phyloP scores from a whole-genome alignment of 2,113 vertebrate species.

The Labeo rohita region DNA sequence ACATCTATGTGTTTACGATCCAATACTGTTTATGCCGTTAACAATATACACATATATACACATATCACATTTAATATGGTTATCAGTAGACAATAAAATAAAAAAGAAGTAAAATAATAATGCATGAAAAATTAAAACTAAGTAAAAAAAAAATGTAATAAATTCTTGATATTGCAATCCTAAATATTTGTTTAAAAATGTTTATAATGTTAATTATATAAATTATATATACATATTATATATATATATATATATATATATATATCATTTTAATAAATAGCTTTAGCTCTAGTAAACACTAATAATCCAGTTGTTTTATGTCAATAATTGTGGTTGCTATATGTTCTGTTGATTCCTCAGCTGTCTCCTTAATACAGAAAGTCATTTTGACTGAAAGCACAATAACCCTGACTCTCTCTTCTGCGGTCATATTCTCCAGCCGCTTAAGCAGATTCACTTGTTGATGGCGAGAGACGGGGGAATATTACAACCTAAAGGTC shows the following conservation, averaged over 20 bases:
- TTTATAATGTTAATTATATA: too few relatives aligned
- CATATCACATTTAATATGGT: neutral
- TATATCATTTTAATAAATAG: neutral
- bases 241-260: neutral
- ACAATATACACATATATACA: too few relatives aligned
- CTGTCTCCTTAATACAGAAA: neutral
- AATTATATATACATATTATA: neutral
- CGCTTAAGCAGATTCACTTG: conserved; percentile 19
- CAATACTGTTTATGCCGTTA: neutral
- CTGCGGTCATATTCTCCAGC: neutral
- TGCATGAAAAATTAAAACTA: neutral
- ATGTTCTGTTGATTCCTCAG: neutral
- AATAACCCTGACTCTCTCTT: neutral
- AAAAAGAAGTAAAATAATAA: neutral
- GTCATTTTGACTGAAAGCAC: neutral
- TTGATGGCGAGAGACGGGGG: conserved; percentile 23
- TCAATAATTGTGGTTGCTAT: neutral
- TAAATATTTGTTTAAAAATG: too few relatives aligned
- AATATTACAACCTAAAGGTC: conserved; percentile 31
- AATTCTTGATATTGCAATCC: too few relatives aligned
- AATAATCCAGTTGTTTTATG: neutral
- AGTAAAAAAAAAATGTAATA: too few relatives aligned
- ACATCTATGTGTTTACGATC: neutral
- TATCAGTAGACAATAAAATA: neutral
- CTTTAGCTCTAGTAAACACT: neutral